These are phyloP conservation scores for Scolopax bukidnonensis DNA, from an alignment of 2,797 vertebrate genomes.

Conservation along the genomic window DNA sequence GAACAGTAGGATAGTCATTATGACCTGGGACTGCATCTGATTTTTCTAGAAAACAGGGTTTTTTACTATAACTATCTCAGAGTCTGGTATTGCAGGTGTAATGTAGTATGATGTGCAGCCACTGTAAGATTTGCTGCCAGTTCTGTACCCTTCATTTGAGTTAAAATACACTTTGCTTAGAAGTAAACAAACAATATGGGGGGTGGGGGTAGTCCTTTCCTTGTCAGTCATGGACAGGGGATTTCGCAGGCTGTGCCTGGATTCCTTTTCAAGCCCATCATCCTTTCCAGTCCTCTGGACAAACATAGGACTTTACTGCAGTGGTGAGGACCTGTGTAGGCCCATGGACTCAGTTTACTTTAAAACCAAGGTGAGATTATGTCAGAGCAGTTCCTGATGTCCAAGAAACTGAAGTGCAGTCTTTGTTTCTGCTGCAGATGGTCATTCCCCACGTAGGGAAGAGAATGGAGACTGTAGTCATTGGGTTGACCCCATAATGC, in stretches of 20 bases:
- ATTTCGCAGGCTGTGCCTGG: not conserved
- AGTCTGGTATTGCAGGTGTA: not conserved
- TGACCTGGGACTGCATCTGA: not conserved
- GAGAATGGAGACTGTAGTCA: not conserved
- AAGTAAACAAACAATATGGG: not conserved
- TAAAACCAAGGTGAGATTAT: not conserved
- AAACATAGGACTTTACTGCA: not conserved
- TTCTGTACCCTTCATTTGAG: not conserved
- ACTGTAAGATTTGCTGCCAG: not conserved
- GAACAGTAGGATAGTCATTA: not conserved
- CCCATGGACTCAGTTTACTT: not conserved
- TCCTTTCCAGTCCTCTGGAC: not conserved
- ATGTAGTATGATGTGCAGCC: not conserved
- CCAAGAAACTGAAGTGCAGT: not conserved
- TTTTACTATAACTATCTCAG: not conserved
- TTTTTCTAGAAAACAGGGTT: not conserved
- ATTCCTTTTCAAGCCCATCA: not conserved
- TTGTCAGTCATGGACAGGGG: not conserved
- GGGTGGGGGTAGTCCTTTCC: not conserved
- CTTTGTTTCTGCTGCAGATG: not conserved
- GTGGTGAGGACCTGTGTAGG: not conserved
- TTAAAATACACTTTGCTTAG: not conserved
- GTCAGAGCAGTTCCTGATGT: not conserved
- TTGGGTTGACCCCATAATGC: not conserved
- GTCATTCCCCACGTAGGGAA: not conserved